These are phyloP conservation scores for Stichodactyla helianthus DNA, from an alignment of 64 coral and sea anemone genomes.

Conservation along the genomic window DNA sequence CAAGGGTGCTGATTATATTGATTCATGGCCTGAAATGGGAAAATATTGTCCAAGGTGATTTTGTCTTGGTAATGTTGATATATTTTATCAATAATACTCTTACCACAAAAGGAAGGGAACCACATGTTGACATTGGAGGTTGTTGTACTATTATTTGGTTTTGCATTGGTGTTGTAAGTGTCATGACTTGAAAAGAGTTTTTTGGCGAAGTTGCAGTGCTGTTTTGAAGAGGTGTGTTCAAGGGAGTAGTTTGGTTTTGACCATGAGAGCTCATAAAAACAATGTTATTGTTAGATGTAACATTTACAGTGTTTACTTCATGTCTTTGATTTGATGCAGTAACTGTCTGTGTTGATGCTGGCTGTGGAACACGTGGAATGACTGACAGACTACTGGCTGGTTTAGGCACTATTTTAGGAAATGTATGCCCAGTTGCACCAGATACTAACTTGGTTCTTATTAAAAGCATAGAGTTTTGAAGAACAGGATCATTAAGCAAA, in stretches of 20 bases:
- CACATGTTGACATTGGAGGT: background rate
- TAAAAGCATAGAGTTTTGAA: conserved; percentile 20
- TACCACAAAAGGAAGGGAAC: background rate
- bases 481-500: conserved; percentile 29
- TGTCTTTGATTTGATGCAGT: background rate
- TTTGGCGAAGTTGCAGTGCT: background rate
- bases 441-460: background rate
- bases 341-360: background rate
- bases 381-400: background rate
- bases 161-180: background rate
- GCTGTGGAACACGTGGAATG: background rate
- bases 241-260: background rate
- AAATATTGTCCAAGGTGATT: too few relatives aligned
- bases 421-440: too few relatives aligned
- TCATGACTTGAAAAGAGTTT: background rate
- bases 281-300: background rate
- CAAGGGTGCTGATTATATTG: too few relatives aligned
- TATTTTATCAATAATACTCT: background rate
- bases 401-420: conserved; percentile 24
- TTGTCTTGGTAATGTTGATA: background rate
- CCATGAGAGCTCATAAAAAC: background rate
- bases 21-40: too few relatives aligned
- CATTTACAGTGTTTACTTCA: background rate
- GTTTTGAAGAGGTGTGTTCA: conserved; percentile 3
- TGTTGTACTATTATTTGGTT: background rate